These are phyloP conservation scores for Hedychridium roseum DNA, from an alignment of 2,888 invertebrate species.

Conservation along the genomic window DNA sequence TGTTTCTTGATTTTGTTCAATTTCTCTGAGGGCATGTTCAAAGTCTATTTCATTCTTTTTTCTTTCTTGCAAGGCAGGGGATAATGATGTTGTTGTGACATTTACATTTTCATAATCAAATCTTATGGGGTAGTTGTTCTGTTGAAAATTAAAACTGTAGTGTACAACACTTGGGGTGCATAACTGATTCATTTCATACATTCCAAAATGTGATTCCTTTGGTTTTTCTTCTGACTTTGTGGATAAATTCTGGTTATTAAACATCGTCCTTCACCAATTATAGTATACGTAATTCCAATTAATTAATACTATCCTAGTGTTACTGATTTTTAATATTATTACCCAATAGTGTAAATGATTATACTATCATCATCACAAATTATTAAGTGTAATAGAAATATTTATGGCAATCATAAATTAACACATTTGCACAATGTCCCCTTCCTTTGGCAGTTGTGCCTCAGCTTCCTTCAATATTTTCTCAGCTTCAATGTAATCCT, in stretches of 20 bases:
- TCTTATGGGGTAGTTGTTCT: slow-evolving; percentile 18
- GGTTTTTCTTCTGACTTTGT: slow-evolving; percentile 5
- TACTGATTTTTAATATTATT: slow-evolving; percentile 14
- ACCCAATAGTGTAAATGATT: slow-evolving; percentile 27
- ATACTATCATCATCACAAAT: slow-evolving; percentile 16
- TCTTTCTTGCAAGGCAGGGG: slow-evolving; percentile 31
- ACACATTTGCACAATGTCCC: slow-evolving; percentile 38
- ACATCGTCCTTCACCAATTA: slow-evolving; percentile 14
- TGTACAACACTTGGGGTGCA: slow-evolving; percentile 11
- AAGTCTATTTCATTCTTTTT: slow-evolving; percentile 41
- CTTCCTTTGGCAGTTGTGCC: slow-evolving; percentile 50
- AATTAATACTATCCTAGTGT: slow-evolving; percentile 21
- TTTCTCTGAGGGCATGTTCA: slow-evolving; percentile 37
- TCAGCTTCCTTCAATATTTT: slow-evolving; percentile 70
- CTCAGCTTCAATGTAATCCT: slow-evolving; percentile 75
- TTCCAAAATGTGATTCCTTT: slow-evolving; percentile 14
- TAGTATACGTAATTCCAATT: slow-evolving; percentile 7
- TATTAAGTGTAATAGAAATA: slow-evolving; percentile 22
- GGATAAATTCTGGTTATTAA: slow-evolving; percentile 12
- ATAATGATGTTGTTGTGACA: slow-evolving; percentile 5
- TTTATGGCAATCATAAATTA: slow-evolving; percentile 16
- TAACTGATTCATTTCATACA: slow-evolving; percentile 16
- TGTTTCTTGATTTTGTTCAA: slow-evolving; percentile 5
- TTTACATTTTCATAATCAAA: slow-evolving; percentile 12
- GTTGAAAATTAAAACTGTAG: slow-evolving; percentile 20